Evolutionary conservation across 1,140 invertebrate species (phyloP).

Genomic region (Danaus melanippus): DNA sequence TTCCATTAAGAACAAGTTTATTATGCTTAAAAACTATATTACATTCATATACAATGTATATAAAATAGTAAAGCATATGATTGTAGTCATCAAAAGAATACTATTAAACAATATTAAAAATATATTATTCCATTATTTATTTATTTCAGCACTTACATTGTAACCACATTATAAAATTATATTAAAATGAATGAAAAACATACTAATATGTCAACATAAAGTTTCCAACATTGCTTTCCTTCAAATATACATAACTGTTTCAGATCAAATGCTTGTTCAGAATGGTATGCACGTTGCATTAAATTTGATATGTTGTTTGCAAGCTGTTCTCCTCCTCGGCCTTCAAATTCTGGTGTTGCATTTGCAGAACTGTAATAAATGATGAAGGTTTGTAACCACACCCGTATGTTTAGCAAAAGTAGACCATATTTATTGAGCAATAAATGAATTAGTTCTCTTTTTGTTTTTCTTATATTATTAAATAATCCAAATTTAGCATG

Average conservation of each 20-base stretch:
- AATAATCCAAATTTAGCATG: neutral
- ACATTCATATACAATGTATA: too few relatives aligned
- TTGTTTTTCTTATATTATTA: conserved; percentile 4
- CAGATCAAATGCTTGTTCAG: conserved; percentile 83
- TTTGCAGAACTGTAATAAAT: conserved; percentile 85
- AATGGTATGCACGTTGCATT: conserved; percentile 84
- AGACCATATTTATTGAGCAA: neutral
- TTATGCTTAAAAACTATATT: too few relatives aligned
- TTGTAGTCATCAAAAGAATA: too few relatives aligned
- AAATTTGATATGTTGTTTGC: conserved; percentile 87
- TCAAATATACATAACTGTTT: conserved; percentile 86
- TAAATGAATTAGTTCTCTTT: conserved; percentile 1
- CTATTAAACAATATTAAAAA: too few relatives aligned
- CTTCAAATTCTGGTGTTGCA: conserved; percentile 96
- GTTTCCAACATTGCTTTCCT: conserved; percentile 91
- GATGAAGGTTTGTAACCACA: too few relatives aligned
- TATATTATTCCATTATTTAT: too few relatives aligned
- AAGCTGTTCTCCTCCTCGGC: conserved; percentile 91
- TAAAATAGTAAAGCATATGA: too few relatives aligned
- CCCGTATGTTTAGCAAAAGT: too few relatives aligned
- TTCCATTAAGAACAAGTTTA: too few relatives aligned
- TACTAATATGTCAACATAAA: conserved; percentile 94
- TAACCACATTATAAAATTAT: too few relatives aligned
- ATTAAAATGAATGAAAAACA: too few relatives aligned
- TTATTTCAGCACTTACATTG: too few relatives aligned